Percentiles rank a stretch among this genome's conserved stretches.
Evolutionary conservation across 2,888 invertebrate species (phyloP).

Genomic region (Diarsia rubi): DNA sequence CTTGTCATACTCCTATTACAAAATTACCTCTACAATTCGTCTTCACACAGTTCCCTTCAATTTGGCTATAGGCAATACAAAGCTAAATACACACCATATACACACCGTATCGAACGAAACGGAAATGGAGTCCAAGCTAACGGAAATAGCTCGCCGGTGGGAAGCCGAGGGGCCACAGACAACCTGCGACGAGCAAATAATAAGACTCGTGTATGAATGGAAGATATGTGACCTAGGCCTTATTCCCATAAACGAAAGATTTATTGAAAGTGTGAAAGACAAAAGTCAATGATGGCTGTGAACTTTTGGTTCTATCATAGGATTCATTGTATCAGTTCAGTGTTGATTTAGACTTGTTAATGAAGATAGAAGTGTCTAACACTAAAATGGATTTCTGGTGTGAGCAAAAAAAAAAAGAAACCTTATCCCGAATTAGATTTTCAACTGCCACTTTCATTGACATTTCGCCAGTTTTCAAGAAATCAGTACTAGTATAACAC

Average conservation of each 20-base stretch:
- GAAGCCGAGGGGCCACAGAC: constrained; percentile 58
- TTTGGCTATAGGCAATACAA: constrained; percentile 53
- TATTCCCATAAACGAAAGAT: constrained; percentile 26
- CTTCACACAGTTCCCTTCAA: constrained; percentile 46
- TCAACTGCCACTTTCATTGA: background rate
- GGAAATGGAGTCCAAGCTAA: constrained; percentile 75
- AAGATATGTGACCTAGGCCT: constrained; percentile 35
- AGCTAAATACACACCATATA: constrained; percentile 43
- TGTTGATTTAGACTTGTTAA: background rate
- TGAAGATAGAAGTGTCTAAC: background rate
- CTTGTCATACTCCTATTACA: background rate
- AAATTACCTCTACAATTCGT: constrained; percentile 16
- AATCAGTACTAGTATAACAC: background rate
- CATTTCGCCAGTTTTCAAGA: background rate
- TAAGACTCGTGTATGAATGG: constrained; percentile 25
- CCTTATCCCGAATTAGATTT: background rate
- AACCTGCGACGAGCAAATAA: constrained; percentile 57
- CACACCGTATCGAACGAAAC: constrained; percentile 53
- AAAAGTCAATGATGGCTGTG: background rate
- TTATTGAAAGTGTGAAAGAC: background rate
- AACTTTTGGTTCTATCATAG: background rate
- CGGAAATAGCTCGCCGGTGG: constrained; percentile 75
- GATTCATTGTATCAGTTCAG: background rate
- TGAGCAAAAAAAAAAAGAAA: background rate
- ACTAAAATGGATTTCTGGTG: background rate